These are phyloP conservation scores for Hippocampus zosterae DNA, from an alignment of 2,113 vertebrate genomes.

Conservation along the genomic window DNA sequence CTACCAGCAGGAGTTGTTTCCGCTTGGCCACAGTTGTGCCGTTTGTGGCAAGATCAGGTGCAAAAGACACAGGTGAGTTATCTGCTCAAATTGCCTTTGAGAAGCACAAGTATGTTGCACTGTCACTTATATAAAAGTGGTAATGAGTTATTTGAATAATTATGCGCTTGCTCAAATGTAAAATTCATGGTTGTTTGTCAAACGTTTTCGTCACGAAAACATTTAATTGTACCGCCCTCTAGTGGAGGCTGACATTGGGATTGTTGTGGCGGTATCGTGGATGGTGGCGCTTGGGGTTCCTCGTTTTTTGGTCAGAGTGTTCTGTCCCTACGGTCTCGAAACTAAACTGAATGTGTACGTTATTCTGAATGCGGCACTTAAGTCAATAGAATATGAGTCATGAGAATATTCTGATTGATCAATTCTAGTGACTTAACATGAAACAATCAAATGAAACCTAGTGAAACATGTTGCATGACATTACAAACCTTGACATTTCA, in stretches of 20 bases:
- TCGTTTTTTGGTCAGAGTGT: not conserved
- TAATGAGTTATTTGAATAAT: not conserved
- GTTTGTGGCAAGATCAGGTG: conserved; percentile 95
- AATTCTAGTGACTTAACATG: not conserved
- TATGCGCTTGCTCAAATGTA: not conserved
- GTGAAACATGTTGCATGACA: not conserved
- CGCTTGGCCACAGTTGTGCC: conserved; percentile 88
- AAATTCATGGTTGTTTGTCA: not conserved
- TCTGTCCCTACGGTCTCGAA: not conserved
- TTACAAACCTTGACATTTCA: not conserved
- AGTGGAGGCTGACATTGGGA: conserved; percentile 13
- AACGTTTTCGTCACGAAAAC: not conserved
- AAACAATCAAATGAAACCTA: not conserved
- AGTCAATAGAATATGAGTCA: not conserved
- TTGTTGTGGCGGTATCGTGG: too few species aligned
- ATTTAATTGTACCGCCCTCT: conserved; percentile 17
- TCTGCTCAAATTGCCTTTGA: not conserved
- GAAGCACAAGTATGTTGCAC: not conserved
- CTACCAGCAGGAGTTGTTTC: conserved; percentile 88
- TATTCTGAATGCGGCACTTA: not conserved
- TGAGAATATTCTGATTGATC: not conserved
- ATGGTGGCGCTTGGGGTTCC: too few species aligned
- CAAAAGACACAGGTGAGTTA: conserved; percentile 86
- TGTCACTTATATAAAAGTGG: not conserved
- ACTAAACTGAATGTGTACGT: not conserved